Base-by-base conservation (phyloP, 2,888 invertebrate genomes). In the Maniola hyperantus region DNA sequence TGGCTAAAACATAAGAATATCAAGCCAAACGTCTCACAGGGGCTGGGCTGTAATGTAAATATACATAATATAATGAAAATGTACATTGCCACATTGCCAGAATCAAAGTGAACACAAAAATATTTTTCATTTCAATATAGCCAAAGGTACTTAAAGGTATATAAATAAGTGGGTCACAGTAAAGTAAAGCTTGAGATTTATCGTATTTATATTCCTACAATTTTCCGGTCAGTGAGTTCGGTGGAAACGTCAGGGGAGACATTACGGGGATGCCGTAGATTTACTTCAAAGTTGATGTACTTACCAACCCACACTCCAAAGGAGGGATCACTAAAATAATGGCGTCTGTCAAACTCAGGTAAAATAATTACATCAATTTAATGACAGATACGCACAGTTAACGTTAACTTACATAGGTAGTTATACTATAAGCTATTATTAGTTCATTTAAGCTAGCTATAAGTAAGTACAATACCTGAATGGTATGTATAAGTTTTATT, bases 151-250 rank as follows among this genome's bases (percentile, higher is more conserved):
- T 62, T 66, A 39, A 50, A 57, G 20, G 42, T 36, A 66, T 33
- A 54, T 65, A 66, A 65, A 66, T 66, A 68, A 57, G 51, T 62
- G 66, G 65, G 67, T 65, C 69, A 53, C 39, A 53, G 62, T 42
- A 51, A 83, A 73, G 72, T 67, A 82, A 81, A 78, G 81, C 77
- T 79, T 80, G 42, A 85, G 88, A 90, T 90, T 89, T 91, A 89
- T 90, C 81, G 83, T 84, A 89, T 89, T 91, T 90, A 89, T 91
- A 51, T 53, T 62, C 53, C 33, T 89, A 89, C 89, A 90, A 91
- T 91, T 90, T 91, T 90, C 89, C 89, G 91, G 89, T 89, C 88
- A 88, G 85, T 83, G 89, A 82, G 85, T 87, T 86, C 85, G 84
- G 83, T 80, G 79, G 80, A 79, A 78, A 83, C 79, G 83, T 82